Percentiles rank a stretch among this genome's conserved stretches.
phyloP scores from a whole-genome alignment of 2,113 vertebrate genomes.

The Silurus asotus region DNA sequence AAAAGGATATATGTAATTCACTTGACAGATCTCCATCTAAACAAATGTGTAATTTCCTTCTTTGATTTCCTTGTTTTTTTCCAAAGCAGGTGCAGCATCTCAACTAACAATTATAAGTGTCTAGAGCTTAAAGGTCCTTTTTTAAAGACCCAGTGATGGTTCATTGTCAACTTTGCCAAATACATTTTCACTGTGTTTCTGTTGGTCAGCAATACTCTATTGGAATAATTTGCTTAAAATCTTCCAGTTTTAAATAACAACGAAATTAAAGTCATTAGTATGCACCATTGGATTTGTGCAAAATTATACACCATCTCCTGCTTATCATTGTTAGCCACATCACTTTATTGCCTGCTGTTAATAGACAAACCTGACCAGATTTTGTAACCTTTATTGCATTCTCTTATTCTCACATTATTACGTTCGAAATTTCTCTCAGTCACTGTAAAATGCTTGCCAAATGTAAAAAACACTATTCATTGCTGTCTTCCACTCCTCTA shows the following conservation, averaged over 20 bases:
- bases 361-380: not conserved
- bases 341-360: not conserved
- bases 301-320: not conserved
- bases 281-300: not conserved
- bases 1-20: not conserved
- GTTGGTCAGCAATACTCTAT: not conserved
- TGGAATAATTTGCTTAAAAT: not conserved
- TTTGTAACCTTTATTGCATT: not conserved
- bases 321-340: not conserved
- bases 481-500: conserved; percentile 23
- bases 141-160: not conserved
- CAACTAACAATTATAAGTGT: not conserved
- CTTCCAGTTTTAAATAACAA: not conserved
- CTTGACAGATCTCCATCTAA: not conserved
- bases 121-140: not conserved
- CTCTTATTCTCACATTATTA: conserved; percentile 19
- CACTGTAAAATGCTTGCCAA: not conserved
- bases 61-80: not conserved
- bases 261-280: not conserved
- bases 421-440: not conserved
- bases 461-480: not conserved
- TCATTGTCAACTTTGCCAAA: not conserved
- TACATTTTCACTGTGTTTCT: not conserved
- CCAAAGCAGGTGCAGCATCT: not conserved
- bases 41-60: not conserved